Conservation (phyloP, 2,888 invertebrate genomes). For the Troides oblongomaculatus region DNA sequence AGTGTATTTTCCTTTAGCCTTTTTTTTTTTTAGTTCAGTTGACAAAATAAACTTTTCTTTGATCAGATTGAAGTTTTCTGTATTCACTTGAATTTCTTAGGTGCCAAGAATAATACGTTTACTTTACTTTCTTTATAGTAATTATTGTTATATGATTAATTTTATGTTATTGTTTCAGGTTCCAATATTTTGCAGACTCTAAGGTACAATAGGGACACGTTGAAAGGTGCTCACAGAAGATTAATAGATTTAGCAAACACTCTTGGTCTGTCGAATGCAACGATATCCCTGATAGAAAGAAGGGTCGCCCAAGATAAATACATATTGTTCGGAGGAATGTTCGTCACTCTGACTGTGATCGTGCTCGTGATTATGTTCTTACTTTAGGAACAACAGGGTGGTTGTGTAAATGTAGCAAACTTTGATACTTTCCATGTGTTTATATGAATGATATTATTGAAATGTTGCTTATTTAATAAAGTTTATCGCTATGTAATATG, state of each 20-base stretch:
- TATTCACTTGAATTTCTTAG: neutral
- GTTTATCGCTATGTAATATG: slow-evolving; percentile 5
- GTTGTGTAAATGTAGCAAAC: neutral
- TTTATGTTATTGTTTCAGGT: slow-evolving; percentile 67
- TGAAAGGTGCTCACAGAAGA: slow-evolving; percentile 92
- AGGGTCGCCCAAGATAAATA: slow-evolving; percentile 93
- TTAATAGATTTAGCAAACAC: slow-evolving; percentile 95
- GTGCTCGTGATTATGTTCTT: slow-evolving; percentile 87
- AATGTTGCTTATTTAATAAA: slow-evolving; percentile 14
- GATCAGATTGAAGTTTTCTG: neutral
- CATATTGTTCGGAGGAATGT: slow-evolving; percentile 92
- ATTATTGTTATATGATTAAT: neutral
- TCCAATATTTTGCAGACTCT: slow-evolving; percentile 88
- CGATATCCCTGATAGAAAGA: slow-evolving; percentile 95
- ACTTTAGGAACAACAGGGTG: slow-evolving; percentile 14
- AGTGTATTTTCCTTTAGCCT: neutral
- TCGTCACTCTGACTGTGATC: slow-evolving; percentile 89
- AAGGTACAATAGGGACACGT: slow-evolving; percentile 88
- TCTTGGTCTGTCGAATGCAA: slow-evolving; percentile 95
- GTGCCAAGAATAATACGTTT: neutral
- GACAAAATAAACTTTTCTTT: neutral
- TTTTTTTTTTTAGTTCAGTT: neutral
- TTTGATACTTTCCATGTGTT: slow-evolving; percentile 15
- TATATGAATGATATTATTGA: slow-evolving; percentile 11
- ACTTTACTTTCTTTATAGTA: neutral